A percentile compares a stretch with the other conserved stretches of the same genome.
These are phyloP conservation scores for Zhuqinia jingwanae DNA, from an alignment of 2,888 invertebrate species.

Conservation along the genomic window DNA sequence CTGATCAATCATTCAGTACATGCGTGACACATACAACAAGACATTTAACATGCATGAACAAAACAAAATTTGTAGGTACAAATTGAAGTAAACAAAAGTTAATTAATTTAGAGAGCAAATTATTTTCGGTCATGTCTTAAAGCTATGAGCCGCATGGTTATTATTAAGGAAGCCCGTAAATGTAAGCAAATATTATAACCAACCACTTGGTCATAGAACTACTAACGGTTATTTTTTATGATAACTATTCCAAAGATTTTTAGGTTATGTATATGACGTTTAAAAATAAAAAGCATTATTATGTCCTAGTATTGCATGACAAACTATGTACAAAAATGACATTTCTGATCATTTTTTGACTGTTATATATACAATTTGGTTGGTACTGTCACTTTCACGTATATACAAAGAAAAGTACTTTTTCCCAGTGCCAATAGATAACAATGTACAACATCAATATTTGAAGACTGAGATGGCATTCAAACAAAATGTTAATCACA, in stretches of 20 bases:
- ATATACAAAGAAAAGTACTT: neutral
- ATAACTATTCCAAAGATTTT: neutral
- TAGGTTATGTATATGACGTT: neutral
- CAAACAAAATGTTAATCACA: neutral
- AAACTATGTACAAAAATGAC: neutral
- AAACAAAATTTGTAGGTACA: neutral
- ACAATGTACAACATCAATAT: constrained; percentile 32
- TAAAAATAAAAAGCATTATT: neutral
- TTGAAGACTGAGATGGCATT: constrained; percentile 72
- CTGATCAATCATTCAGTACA: constrained; percentile 44
- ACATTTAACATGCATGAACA: constrained; percentile 40
- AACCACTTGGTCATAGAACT: no score
- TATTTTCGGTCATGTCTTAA: no score
- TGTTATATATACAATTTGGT: neutral
- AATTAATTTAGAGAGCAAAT: no score
- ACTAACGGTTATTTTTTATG: neutral
- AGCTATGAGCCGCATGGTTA: no score
- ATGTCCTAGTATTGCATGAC: neutral
- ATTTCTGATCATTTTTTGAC: neutral
- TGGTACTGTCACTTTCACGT: neutral
- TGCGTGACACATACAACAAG: constrained; percentile 50
- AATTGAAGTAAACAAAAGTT: neutral
- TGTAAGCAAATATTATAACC: no score
- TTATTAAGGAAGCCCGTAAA: no score
- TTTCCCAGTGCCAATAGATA: neutral